Base-by-base conservation (phyloP, 2,888 invertebrate species). In the Nymphalis polychloros region DNA sequence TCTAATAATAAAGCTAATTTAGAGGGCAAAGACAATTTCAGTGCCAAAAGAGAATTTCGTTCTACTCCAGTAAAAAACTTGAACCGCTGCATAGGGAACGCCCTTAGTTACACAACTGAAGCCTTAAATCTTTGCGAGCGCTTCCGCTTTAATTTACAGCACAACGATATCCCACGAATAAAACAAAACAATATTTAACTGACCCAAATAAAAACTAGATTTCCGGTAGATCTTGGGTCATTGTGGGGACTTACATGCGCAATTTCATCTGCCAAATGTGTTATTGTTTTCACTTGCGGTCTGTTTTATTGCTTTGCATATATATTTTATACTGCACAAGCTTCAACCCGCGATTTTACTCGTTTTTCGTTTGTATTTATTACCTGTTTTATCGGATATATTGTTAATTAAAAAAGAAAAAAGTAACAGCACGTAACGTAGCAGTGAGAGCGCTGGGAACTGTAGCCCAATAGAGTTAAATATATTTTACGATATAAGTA, bases 281-380 rank as follows among this genome's bases (percentile, higher is more conserved):
- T 87, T 88, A 89, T 89, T 89, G 88, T 90, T 88, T 89, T 84
- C 86, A 84, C 81, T 82, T 78, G 80, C 78, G 80, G 76, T 79
- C 79, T 75, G 79, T 75, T 83, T 85, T 85, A 84, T 81, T 75
- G 78, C 74, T 71, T 74, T 47, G 73, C 61, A 48, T 19, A 64
- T 27, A 62, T 62, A 62, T 49, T 57, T 50, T 64, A 19, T 60
- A 55, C 63, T 69, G 17, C 55, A 55, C 27, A 55, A 0, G 61
- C 35, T 41, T 23, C 41, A 48, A 16, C 20, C 8, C 50, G 1
- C 20, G 35, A 16, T n/a, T 2, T 23, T 8, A 41, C 41, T 57
- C 57, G 57, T 41, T n/a, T 41, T 55, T 57, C 19, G 19, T 19
- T 35, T n/a, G 10, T 8, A 35, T 35, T 57, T 19, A 4, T 49